phyloP scores from a whole-genome alignment of 2,113 vertebrate species.

The Burhinus bistriatus region DNA sequence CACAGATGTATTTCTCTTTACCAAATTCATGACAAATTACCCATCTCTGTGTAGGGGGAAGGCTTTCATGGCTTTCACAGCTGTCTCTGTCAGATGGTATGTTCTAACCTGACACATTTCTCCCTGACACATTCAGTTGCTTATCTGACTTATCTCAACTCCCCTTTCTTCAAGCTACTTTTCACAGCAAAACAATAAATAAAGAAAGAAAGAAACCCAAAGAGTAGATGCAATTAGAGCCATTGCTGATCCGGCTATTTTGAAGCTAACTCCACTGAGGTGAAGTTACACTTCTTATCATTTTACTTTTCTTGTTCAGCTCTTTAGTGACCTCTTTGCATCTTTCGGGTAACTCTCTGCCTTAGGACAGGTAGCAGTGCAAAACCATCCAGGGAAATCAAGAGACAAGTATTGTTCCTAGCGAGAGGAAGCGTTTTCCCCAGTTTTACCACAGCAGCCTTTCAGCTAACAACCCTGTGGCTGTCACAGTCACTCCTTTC shows the following conservation, averaged over 20 bases:
- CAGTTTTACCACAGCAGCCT: neutral
- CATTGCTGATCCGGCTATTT: neutral
- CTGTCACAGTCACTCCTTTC: neutral
- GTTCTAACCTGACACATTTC: neutral
- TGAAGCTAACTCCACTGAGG: neutral
- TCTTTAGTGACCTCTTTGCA: neutral
- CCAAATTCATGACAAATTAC: neutral
- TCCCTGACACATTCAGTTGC: neutral
- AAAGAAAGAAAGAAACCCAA: neutral
- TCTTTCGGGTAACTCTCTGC: neutral
- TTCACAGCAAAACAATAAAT: neutral
- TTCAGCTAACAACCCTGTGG: neutral
- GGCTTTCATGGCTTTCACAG: neutral
- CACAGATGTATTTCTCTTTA: neutral
- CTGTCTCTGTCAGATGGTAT: neutral
- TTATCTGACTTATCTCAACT: neutral
- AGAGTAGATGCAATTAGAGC: neutral
- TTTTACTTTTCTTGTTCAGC: neutral
- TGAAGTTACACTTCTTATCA: neutral
- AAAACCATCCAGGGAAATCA: neutral
- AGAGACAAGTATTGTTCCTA: neutral
- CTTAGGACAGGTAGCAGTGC: neutral
- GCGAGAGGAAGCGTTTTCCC: neutral
- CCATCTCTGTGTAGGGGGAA: neutral
- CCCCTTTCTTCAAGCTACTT: neutral